These are phyloP conservation scores for Rhinoraja longicauda DNA, from an alignment of 2,797 vertebrate genomes.

Conservation along the genomic window DNA sequence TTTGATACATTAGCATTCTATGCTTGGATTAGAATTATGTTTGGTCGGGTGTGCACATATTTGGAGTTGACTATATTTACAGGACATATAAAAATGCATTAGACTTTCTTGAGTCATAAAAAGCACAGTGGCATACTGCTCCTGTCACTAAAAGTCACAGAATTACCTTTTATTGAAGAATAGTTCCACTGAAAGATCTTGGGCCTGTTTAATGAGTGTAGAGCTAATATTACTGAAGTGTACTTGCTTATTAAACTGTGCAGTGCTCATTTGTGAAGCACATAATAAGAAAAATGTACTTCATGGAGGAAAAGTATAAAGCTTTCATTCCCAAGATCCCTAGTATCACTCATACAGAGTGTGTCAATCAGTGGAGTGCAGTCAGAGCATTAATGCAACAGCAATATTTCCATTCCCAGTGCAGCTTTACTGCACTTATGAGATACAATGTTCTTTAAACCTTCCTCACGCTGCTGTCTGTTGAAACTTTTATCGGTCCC, in stretches of 20 bases:
- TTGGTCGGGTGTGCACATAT: background rate
- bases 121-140: background rate
- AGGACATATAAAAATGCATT: conserved; percentile 30
- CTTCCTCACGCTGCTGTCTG: conserved; percentile 96
- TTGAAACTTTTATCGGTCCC: conserved; percentile 90
- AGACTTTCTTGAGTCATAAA: conserved; percentile 13
- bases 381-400: conserved; percentile 68
- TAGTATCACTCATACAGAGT: conserved; percentile 68
- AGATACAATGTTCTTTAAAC: conserved; percentile 91
- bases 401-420: conserved; percentile 76
- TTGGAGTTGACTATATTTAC: conserved; percentile 28
- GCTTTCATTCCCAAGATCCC: conserved; percentile 62
- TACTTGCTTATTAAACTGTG: conserved; percentile 36
- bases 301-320: conserved; percentile 55
- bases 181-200: conserved; percentile 30
- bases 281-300: conserved; percentile 34
- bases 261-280: conserved; percentile 31
- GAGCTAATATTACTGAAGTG: conserved; percentile 35
- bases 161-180: conserved; percentile 37
- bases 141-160: conserved; percentile 13
- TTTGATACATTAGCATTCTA: conserved; percentile 22
- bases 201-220: conserved; percentile 23
- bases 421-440: conserved; percentile 87
- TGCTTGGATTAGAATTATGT: conserved; percentile 23
- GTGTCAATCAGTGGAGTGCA: conserved; percentile 65